A percentile compares a stretch with the other conserved stretches of the same genome.
Evolutionary conservation across 2,797 vertebrate species (phyloP).

Genomic region (Spea hammondii): DNA sequence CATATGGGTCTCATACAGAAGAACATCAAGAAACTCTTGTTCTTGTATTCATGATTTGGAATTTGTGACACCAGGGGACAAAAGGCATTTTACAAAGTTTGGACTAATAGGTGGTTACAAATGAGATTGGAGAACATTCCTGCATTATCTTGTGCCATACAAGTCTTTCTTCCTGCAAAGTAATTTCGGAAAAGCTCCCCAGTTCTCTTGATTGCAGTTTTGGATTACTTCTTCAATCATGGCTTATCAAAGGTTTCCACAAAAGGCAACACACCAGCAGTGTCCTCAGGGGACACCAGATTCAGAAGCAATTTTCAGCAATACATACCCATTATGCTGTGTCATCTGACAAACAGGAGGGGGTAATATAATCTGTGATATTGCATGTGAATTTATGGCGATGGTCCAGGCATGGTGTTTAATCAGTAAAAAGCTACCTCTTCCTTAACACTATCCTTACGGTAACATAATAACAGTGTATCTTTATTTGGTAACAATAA

Average conservation of each 20-base stretch:
- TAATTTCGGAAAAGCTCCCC: conserved; percentile 59
- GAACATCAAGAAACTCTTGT: too few species aligned
- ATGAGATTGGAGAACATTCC: conserved; percentile 40
- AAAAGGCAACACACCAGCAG: conserved; percentile 60
- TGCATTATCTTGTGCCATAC: conserved; percentile 55
- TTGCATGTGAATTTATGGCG: conserved; percentile 47
- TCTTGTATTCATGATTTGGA: neutral
- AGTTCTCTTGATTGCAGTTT: conserved; percentile 59
- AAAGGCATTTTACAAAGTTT: conserved; percentile 37
- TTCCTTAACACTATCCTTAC: conserved; percentile 20
- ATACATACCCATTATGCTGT: conserved; percentile 51
- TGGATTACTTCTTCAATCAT: conserved; percentile 61
- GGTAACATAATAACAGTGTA: neutral
- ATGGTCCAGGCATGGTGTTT: conserved; percentile 7
- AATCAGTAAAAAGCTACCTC: conserved; percentile 14
- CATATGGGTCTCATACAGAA: too few species aligned
- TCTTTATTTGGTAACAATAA: too few species aligned
- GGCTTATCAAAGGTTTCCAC: conserved; percentile 58
- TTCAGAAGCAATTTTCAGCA: conserved; percentile 61
- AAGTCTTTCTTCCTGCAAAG: conserved; percentile 59
- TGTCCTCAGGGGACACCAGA: conserved; percentile 58
- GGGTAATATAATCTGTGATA: conserved; percentile 53
- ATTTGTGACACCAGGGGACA: conserved; percentile 11
- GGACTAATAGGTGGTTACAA: conserved; percentile 55
- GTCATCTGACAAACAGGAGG: conserved; percentile 36